phyloP scores from a whole-genome alignment of 1,140 invertebrate species.

The Myzus persicae region DNA sequence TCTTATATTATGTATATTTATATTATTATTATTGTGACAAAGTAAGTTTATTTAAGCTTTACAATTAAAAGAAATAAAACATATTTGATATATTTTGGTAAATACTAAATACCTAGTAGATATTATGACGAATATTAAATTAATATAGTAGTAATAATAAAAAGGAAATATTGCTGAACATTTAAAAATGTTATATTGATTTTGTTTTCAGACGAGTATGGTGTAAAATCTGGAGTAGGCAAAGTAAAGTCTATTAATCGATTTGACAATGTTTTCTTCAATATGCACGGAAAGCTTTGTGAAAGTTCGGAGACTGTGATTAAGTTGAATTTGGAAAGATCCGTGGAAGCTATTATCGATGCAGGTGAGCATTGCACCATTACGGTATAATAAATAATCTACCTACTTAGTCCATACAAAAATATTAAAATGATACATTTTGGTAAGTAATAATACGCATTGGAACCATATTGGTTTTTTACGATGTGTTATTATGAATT shows the following conservation, averaged over 20 bases:
- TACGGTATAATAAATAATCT: background rate
- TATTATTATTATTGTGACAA: background rate
- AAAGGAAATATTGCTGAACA: background rate
- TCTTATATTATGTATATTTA: too few species aligned
- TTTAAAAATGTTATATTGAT: background rate
- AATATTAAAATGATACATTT: background rate
- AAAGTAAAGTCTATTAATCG: constrained; percentile 60
- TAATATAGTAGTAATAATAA: background rate
- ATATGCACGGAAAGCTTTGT: constrained; percentile 61
- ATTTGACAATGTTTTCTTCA: constrained; percentile 62
- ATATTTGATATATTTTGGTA: background rate
- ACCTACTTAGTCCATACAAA: too few species aligned
- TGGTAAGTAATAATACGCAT: background rate
- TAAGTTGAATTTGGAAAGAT: constrained; percentile 57
- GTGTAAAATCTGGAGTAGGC: constrained; percentile 60
- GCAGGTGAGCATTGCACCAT: constrained; percentile 30
- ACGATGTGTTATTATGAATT: too few species aligned
- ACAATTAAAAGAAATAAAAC: background rate
- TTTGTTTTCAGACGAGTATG: constrained; percentile 60
- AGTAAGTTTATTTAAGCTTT: too few species aligned
- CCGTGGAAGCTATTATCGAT: constrained; percentile 59
- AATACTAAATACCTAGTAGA: too few species aligned
- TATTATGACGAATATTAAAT: background rate
- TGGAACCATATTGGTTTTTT: background rate
- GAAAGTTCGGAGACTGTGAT: constrained; percentile 60